A percentile compares a stretch with the other conserved stretches of the same genome.
Conservation (phyloP, 2,797 vertebrate species). For the Catamblyrhynchus diadema region DNA sequence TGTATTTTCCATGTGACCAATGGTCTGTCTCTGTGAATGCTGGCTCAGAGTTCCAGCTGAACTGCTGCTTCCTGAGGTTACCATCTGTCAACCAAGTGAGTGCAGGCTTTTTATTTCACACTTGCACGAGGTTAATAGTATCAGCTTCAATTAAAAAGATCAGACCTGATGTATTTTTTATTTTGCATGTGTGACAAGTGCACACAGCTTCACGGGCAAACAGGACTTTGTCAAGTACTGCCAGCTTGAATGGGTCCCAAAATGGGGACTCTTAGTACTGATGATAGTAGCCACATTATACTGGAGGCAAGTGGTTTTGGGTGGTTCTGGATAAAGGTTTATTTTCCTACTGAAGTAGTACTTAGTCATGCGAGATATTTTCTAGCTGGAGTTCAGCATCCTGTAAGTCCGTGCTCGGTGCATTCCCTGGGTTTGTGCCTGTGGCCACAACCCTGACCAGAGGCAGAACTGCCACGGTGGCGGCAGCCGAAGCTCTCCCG, state of each 20-base stretch:
- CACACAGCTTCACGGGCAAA: neutral
- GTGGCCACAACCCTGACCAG: neutral
- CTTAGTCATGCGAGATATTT: constrained; percentile 23
- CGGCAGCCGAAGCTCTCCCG: rapidly evolving
- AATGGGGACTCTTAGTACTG: neutral
- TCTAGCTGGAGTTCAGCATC: neutral
- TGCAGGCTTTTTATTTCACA: neutral
- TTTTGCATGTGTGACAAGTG: neutral
- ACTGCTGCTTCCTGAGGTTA: neutral
- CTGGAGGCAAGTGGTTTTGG: neutral
- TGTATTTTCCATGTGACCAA: neutral
- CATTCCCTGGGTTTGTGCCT: neutral
- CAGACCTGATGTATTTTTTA: neutral
- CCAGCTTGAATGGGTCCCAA: neutral
- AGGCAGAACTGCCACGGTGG: rapidly evolving
- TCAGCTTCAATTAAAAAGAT: neutral
- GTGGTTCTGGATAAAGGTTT: constrained; percentile 25
- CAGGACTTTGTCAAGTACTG: neutral
- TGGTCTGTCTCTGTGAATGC: neutral
- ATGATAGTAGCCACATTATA: neutral
- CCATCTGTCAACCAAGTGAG: neutral
- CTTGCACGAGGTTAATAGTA: neutral
- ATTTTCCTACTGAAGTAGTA: constrained; percentile 47
- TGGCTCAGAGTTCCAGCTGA: neutral
- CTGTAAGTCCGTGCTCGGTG: neutral